Evolutionary conservation across 2,888 invertebrate species (phyloP).

Genomic region (Eupeodes luniger): DNA sequence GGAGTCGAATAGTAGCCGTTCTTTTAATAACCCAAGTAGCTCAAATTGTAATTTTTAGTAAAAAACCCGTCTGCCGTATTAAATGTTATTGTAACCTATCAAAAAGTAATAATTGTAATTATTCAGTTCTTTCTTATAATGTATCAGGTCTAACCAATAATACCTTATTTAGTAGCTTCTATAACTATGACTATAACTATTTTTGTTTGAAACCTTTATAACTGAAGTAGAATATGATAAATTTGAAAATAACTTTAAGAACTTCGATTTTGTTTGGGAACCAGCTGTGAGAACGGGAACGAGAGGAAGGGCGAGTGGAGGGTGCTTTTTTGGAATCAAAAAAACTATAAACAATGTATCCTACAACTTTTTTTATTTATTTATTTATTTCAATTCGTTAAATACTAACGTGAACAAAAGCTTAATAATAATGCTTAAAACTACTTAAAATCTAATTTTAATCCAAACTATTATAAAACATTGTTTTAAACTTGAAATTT

Average conservation of each 20-base stretch:
- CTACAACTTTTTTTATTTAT: too few relatives aligned
- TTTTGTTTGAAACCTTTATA: conserved; percentile 16
- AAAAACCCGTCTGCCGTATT: background rate
- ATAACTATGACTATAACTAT: conserved; percentile 16
- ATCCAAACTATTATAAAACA: too few relatives aligned
- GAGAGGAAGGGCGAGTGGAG: conserved; percentile 4
- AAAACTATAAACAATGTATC: background rate
- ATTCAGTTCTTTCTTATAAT: background rate
- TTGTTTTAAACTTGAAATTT: too few relatives aligned
- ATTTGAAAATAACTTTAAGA: background rate
- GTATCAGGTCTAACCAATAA: background rate
- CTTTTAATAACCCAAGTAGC: background rate
- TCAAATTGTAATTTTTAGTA: background rate
- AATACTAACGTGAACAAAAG: too few relatives aligned
- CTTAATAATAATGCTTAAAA: too few relatives aligned
- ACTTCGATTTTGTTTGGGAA: background rate
- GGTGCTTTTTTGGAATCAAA: conserved; percentile 3
- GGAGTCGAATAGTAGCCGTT: background rate
- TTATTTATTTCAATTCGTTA: too few relatives aligned
- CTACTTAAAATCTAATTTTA: too few relatives aligned
- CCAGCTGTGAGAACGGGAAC: background rate
- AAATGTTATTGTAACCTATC: background rate
- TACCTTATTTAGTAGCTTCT: background rate
- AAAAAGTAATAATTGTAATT: background rate
- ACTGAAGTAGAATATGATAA: background rate